Evolutionary conservation across 2,113 vertebrate species (phyloP), one percentile per base, ranked within the genome.

Genomic region (Morone chrysops): DNA sequence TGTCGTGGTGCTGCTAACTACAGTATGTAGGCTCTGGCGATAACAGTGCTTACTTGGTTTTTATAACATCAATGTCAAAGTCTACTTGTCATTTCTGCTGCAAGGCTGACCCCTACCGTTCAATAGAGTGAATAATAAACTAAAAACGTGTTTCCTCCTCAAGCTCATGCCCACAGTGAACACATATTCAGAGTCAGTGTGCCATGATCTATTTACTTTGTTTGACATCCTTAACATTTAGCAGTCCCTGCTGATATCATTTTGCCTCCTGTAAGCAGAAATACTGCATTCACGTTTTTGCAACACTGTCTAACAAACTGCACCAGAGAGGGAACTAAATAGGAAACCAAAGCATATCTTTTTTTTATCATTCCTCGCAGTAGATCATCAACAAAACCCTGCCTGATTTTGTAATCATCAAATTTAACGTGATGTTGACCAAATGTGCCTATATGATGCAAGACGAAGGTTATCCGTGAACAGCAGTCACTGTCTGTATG

Each of bases 51-150:
- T 57, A 22, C 7, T 48, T 18, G 6, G 11, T 51, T 62, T 25
- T 51, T 3, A 16, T 71, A 3, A 60, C 47, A 41, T 57, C 47
- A 60, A 0, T 47, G 4, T 8, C 38, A 47, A 16, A 17, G 22
- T n/a, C 31, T 31, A 31, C 31, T 31, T 31, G 31, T 4, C 38
- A 74, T 82, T 76, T 70, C 6, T 80, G 69, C 61, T 82, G 45
- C 75, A 81, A 80, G 31, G 77, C 68, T 84, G 84, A 88, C 89
- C 80, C 84, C 89, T 90, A 36, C 56, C 20, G 91, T 78, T 72
- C 63, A 78, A 17, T 4, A 11, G 31, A 59, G 53, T 65, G 59
- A 82, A 51, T 31, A 12, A 22, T 70, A n/a, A 8, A 45, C 56
- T 38, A 22, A 69, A 70, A 66, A 59, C 36, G 11, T 48, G 12